Conservation (phyloP, 2,113 vertebrate species). For the Calidris pugnax region DNA sequence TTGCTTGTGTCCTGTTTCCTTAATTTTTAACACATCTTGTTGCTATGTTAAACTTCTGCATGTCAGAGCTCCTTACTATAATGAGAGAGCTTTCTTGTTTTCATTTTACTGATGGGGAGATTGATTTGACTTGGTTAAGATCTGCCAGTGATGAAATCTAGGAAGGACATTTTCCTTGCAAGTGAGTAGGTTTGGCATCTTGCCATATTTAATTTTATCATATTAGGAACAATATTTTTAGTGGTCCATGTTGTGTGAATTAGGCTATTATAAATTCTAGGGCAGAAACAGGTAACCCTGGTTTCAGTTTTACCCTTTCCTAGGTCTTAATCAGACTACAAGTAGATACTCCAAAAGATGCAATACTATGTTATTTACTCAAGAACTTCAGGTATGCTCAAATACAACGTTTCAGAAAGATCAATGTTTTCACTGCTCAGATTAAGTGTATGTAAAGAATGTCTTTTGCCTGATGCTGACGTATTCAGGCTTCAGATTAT, state of each 20-base stretch:
- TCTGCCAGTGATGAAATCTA: neutral
- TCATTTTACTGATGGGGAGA: neutral
- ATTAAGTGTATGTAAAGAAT: neutral
- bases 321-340: neutral
- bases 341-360: neutral
- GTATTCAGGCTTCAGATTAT: neutral
- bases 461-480: neutral
- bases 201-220: neutral
- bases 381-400: neutral
- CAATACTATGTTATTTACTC: neutral
- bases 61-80: neutral
- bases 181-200: neutral
- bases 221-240: neutral
- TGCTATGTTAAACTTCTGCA: neutral
- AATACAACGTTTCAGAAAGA: neutral
- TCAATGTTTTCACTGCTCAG: neutral
- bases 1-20: neutral
- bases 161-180: neutral
- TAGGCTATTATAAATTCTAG: neutral
- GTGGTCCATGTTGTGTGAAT: neutral
- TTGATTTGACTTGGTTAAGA: neutral
- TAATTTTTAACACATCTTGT: neutral
- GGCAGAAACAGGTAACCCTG: accelerated
- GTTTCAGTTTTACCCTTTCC: neutral
- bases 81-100: neutral